Evolutionary conservation across 2,113 vertebrate species (phyloP).

Genomic region (Sinocyclocheilus anshuiensis): DNA sequence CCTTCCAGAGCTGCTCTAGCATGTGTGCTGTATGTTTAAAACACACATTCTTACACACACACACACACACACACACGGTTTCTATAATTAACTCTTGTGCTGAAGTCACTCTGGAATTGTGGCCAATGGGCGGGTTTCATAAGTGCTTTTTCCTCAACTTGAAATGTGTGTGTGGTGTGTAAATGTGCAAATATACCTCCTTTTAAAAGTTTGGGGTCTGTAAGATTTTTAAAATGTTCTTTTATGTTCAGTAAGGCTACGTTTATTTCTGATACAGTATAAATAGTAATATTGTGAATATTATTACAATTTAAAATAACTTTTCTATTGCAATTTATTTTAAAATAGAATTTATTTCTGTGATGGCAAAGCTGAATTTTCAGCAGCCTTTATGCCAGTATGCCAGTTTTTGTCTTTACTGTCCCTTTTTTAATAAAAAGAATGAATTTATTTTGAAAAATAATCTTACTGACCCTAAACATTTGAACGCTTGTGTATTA

Average conservation of each 20-base stretch:
- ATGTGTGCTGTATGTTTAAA: conserved; percentile 55
- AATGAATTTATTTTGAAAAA: no score
- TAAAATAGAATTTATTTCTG: not conserved
- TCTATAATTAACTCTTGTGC: conserved; percentile 66
- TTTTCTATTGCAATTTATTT: not conserved
- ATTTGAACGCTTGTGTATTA: not conserved
- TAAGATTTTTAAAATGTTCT: not conserved
- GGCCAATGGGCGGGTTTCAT: conserved; percentile 35
- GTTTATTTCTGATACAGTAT: no score
- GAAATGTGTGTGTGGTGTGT: conserved; percentile 24
- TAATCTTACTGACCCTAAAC: not conserved
- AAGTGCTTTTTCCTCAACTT: conserved; percentile 50
- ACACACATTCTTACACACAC: conserved; percentile 65
- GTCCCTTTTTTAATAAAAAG: not conserved
- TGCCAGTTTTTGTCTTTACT: not conserved
- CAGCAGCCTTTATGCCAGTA: not conserved
- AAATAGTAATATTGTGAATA: no score
- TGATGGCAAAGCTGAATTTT: no score
- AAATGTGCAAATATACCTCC: not conserved
- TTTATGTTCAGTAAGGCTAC: not conserved
- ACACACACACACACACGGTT: conserved; percentile 61
- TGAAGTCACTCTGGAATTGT: conserved; percentile 64
- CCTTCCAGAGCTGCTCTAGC: conserved; percentile 7
- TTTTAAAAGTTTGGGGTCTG: not conserved
- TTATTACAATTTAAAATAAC: no score